Evolutionary conservation across 2,888 invertebrate genomes (phyloP).

Genomic region (Isoperla grammatica): DNA sequence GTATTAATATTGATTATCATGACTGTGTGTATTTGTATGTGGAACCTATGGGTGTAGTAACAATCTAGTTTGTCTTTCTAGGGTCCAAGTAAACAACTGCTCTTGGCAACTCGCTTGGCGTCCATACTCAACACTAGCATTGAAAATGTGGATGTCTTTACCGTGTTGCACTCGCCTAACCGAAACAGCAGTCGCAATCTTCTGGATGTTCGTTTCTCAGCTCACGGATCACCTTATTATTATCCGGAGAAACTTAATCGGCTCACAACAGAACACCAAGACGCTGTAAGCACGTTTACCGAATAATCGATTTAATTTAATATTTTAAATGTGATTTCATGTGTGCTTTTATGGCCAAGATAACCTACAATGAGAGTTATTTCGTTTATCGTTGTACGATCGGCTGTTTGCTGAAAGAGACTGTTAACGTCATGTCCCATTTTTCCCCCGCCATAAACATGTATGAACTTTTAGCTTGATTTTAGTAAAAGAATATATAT

Average conservation of each 20-base stretch:
- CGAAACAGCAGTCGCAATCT: slow-evolving; percentile 46
- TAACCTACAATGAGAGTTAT: too few species aligned
- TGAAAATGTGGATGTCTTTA: slow-evolving; percentile 89
- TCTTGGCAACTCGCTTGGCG: slow-evolving; percentile 63
- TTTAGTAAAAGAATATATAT: too few species aligned
- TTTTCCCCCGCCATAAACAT: too few species aligned
- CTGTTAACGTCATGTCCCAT: too few species aligned
- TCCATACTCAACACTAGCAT: slow-evolving; percentile 68
- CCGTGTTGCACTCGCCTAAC: slow-evolving; percentile 66
- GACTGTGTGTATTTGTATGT: too few species aligned
- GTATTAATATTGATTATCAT: too few species aligned
- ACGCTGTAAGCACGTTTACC: slow-evolving; percentile 48
- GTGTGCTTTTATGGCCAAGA: too few species aligned
- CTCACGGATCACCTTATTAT: slow-evolving; percentile 92
- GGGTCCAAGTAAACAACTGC: slow-evolving; percentile 67
- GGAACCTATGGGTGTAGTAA: not conserved
- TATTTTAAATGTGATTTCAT: too few species aligned
- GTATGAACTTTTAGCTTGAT: too few species aligned
- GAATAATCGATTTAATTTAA: slow-evolving; percentile 25
- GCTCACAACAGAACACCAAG: slow-evolving; percentile 66
- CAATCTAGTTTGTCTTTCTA: slow-evolving; percentile 37
- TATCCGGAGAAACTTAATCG: slow-evolving; percentile 83
- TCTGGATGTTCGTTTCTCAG: slow-evolving; percentile 85
- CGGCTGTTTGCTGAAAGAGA: too few species aligned
- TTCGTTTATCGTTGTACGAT: too few species aligned